Evolutionary conservation across 2,888 invertebrate species (phyloP).

Genomic region (Nemoura dubitans): DNA sequence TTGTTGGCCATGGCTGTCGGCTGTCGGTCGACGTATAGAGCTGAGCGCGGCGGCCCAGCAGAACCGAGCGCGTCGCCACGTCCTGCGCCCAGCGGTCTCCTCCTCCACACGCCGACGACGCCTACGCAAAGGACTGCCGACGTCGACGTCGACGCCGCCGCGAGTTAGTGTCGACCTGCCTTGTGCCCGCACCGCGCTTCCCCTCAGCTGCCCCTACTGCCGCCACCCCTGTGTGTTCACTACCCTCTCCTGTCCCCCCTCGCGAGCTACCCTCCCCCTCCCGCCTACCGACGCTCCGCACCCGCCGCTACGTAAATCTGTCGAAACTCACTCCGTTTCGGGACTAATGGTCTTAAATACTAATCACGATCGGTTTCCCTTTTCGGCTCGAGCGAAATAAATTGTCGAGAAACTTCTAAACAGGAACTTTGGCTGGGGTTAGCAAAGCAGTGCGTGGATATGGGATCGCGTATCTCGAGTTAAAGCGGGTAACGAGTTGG

Average conservation of each 20-base stretch:
- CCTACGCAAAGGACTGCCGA: slow-evolving; percentile 44
- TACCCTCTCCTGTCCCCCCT: slow-evolving; percentile 7
- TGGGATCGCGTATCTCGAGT: too few species aligned
- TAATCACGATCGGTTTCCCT: slow-evolving; percentile 12
- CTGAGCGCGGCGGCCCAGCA: not conserved
- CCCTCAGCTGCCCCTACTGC: not conserved
- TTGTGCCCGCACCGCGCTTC: not conserved
- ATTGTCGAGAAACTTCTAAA: not conserved
- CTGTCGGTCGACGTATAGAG: not conserved
- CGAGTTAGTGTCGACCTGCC: not conserved
- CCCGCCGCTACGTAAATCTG: not conserved
- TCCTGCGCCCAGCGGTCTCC: slow-evolving; percentile 44
- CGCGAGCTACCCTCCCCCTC: not conserved
- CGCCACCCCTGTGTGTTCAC: not conserved
- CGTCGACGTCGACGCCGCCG: slow-evolving; percentile 17
- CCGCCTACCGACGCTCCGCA: not conserved
- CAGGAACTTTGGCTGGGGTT: not conserved
- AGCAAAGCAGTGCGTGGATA: too few species aligned
- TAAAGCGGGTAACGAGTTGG: too few species aligned
- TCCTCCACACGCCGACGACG: slow-evolving; percentile 43
- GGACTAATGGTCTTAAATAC: slow-evolving; percentile 8
- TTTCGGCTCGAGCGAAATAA: slow-evolving; percentile 15
- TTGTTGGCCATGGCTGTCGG: slow-evolving; percentile 16
- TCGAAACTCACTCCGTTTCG: not conserved
- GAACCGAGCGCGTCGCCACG: not conserved